These are phyloP conservation scores for Euplexia lucipara DNA, from an alignment of 2,888 invertebrate genomes.

Conservation along the genomic window DNA sequence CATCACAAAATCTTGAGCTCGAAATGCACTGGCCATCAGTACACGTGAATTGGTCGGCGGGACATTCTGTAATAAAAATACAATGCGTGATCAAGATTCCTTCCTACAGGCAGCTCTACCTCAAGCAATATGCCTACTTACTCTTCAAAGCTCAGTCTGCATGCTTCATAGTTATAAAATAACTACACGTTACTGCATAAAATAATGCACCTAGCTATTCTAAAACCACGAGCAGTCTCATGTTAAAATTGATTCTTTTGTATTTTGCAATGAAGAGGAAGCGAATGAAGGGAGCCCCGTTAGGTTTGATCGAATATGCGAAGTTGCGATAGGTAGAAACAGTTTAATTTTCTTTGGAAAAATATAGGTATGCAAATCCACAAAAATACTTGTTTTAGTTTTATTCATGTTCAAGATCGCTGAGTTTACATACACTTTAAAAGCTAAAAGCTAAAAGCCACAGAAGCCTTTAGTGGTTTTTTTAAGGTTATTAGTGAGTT, in stretches of 20 bases:
- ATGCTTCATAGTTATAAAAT: background rate
- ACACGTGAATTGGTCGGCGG: constrained; percentile 89
- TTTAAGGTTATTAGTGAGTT: too few species aligned
- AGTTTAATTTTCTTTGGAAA: too few species aligned
- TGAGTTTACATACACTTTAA: too few species aligned
- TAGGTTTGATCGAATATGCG: constrained; percentile 79
- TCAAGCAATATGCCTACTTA: background rate
- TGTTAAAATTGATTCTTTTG: constrained; percentile 19
- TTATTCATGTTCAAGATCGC: too few species aligned
- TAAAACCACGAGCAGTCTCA: background rate
- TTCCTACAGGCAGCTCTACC: background rate
- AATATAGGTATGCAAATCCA: too few species aligned
- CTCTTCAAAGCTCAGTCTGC: background rate
- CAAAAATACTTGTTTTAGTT: too few species aligned
- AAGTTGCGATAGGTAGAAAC: constrained; percentile 74
- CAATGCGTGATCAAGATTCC: background rate
- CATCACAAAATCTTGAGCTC: constrained; percentile 93
- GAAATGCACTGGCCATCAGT: constrained; percentile 92
- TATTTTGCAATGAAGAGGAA: constrained; percentile 69
- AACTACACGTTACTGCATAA: constrained; percentile 3
- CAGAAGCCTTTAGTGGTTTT: too few species aligned
- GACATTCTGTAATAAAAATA: constrained; percentile 81
- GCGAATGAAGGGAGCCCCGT: constrained; percentile 76
- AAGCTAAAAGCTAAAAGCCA: too few species aligned
- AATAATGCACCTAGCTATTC: constrained; percentile 4